These are phyloP conservation scores for Leucoraja erinaceus DNA, from an alignment of 2,113 vertebrate species.

Conservation along the genomic window DNA sequence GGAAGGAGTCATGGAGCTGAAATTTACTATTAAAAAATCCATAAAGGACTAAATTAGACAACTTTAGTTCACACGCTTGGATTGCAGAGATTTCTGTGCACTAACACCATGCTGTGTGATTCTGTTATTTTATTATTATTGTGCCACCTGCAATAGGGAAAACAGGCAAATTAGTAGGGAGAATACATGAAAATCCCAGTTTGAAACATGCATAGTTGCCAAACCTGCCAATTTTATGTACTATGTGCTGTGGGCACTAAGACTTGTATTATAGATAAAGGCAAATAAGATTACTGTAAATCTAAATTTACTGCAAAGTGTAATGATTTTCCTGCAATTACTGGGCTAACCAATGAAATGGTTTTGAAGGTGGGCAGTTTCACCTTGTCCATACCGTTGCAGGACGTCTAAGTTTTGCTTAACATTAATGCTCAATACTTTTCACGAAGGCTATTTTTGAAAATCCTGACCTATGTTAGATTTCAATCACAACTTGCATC, in stretches of 20 bases:
- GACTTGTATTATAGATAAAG: not conserved
- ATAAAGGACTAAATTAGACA: not conserved
- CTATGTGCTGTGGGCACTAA: not conserved
- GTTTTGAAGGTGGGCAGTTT: not conserved
- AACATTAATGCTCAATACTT: not conserved
- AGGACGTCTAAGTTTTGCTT: not conserved
- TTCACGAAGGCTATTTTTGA: not conserved
- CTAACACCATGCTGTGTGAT: conserved; percentile 24
- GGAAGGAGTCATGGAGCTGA: not conserved
- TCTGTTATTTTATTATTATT: not conserved
- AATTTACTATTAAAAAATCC: not conserved
- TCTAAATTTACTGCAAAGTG: not conserved
- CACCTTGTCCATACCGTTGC: not conserved
- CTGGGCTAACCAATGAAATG: not conserved
- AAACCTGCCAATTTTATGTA: conserved; percentile 7
- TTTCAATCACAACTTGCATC: not conserved
- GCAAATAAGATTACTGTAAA: not conserved
- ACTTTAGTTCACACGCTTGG: not conserved
- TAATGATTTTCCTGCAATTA: not conserved
- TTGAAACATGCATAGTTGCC: conserved; percentile 32
- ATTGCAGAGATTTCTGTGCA: not conserved
- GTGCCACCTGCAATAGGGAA: conserved; percentile 20
- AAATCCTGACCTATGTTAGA: not conserved
- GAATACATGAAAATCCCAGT: conserved; percentile 1
- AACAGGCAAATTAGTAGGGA: conserved; percentile 29